Percentiles rank a stretch among this genome's conserved stretches.
Evolutionary conservation across 1,140 invertebrate species (phyloP).

Genomic region (Adelges cooleyi): DNA sequence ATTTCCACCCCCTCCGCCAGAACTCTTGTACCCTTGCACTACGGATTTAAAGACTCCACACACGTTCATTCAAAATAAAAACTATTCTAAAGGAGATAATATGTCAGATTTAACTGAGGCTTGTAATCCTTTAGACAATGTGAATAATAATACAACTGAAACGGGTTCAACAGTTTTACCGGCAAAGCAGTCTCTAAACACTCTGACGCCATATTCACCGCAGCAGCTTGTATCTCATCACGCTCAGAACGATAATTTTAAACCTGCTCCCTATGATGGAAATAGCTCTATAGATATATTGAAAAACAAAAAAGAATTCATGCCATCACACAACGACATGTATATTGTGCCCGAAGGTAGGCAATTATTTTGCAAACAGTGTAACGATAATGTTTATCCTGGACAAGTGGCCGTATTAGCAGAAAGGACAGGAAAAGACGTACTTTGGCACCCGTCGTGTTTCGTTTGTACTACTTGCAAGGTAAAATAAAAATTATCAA

Average conservation of each 20-base stretch:
- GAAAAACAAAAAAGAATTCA: neutral
- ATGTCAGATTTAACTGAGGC: neutral
- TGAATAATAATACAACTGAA: conserved; percentile 4
- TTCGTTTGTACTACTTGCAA: conserved; percentile 74
- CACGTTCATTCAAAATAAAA: conserved; percentile 18
- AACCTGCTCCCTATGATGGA: neutral
- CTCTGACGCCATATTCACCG: no score
- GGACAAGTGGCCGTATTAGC: conserved; percentile 74
- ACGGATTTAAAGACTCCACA: conserved; percentile 29
- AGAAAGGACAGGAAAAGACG: conserved; percentile 60
- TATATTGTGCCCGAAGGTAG: conserved; percentile 29
- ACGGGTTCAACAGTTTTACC: neutral
- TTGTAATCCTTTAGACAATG: conserved; percentile 7
- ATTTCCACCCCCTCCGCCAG: conserved; percentile 29
- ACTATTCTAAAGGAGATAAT: neutral
- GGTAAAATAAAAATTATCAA: conserved; percentile 32
- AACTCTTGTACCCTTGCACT: conserved; percentile 10
- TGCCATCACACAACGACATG: neutral
- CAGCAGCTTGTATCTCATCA: neutral
- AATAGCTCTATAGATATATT: neutral
- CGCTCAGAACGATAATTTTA: conserved; percentile 17
- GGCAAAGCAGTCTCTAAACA: neutral
- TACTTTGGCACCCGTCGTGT: conserved; percentile 76
- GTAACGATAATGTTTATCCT: conserved; percentile 46
- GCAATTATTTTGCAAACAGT: conserved; percentile 39